A percentile compares a stretch with the other conserved stretches of the same genome.
phyloP scores from a whole-genome alignment of 2,797 vertebrate genomes.

The Melanotaenia parkinsoni region DNA sequence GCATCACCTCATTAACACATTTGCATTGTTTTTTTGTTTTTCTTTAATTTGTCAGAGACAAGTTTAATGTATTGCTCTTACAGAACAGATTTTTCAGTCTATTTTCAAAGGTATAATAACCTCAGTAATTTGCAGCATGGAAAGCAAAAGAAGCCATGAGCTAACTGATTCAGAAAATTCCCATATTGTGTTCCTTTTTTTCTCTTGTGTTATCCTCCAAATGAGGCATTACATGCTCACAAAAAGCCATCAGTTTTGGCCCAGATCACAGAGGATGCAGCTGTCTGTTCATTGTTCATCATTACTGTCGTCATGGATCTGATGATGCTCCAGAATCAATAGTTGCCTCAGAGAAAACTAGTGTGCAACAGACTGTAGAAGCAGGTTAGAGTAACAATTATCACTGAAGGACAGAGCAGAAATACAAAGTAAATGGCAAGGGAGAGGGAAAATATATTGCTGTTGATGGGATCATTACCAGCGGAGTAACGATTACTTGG shows the following conservation, averaged over 20 bases:
- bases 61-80: background rate
- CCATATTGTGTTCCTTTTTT: constrained; percentile 51
- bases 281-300: constrained; percentile 79
- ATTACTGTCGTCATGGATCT: constrained; percentile 79
- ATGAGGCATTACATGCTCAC: constrained; percentile 66
- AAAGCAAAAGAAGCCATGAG: constrained; percentile 32
- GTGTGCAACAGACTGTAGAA: constrained; percentile 66
- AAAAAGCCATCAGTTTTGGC: constrained; percentile 66
- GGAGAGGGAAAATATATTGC: constrained; percentile 5
- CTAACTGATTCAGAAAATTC: constrained; percentile 61
- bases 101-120: constrained; percentile 49
- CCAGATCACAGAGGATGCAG: constrained; percentile 71
- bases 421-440: constrained; percentile 51
- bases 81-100: constrained; percentile 26
- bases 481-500: constrained; percentile 57
- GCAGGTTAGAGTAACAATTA: constrained; percentile 74
- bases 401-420: constrained; percentile 58
- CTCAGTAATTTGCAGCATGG: constrained; percentile 18
- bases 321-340: constrained; percentile 75
- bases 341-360: constrained; percentile 74
- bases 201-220: constrained; percentile 53
- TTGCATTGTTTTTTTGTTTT: constrained; percentile 6
- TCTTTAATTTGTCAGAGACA: background rate
- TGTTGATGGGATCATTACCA: constrained; percentile 65
- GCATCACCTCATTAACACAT: constrained; percentile 21